These are phyloP conservation scores for Trachelus stipa DNA, from an alignment of 2,888 invertebrate genomes.

Conservation along the genomic window DNA sequence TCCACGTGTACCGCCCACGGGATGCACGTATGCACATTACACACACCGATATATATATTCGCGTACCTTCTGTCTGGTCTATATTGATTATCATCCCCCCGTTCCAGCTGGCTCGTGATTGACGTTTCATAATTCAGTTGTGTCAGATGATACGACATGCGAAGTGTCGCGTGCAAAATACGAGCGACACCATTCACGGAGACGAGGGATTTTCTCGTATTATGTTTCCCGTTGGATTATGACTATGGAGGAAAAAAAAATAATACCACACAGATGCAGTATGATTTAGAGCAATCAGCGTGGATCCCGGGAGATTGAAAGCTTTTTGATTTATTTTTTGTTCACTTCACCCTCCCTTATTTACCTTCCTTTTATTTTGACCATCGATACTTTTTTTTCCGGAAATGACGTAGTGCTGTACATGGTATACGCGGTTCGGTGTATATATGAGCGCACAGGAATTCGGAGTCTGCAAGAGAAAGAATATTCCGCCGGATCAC, in stretches of 20 bases:
- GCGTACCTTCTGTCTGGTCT: neutral
- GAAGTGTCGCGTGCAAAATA: slow-evolving; percentile 30
- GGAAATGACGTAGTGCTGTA: neutral
- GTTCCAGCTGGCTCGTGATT: slow-evolving; percentile 33
- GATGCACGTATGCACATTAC: neutral
- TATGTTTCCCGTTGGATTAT: neutral
- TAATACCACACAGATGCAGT: neutral
- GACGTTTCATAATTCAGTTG: slow-evolving; percentile 57
- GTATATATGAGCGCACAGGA: neutral
- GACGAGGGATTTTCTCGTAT: neutral
- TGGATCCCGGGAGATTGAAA: neutral
- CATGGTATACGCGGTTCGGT: neutral
- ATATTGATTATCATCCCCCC: neutral
- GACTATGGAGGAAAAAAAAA: neutral
- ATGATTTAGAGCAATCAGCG: neutral
- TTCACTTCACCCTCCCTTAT: neutral
- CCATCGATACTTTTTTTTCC: neutral
- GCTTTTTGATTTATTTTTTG: neutral
- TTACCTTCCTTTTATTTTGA: neutral
- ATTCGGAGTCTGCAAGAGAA: neutral
- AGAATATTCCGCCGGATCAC: neutral
- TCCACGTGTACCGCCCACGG: neutral
- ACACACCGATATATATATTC: too few species aligned
- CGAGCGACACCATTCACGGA: neutral
- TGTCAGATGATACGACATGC: slow-evolving; percentile 49